A percentile compares a stretch with the other conserved stretches of the same genome.
Conservation (phyloP, 2,888 invertebrate species). For the Aporophyla lueneburgensis region DNA sequence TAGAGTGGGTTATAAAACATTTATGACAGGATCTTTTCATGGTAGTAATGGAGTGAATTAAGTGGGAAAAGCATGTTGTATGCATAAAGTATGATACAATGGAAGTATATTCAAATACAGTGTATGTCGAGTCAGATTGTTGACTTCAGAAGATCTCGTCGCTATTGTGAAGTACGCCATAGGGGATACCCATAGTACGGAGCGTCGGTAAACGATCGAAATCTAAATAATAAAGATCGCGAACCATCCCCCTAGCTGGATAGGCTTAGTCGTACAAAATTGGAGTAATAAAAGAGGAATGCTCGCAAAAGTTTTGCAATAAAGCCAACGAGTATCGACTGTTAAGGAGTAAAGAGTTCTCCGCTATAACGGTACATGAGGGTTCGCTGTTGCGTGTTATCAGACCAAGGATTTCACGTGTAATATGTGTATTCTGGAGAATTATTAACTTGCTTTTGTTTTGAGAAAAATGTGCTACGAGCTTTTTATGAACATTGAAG, state of each 20-base stretch:
- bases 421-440: conserved; percentile 49
- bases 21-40: conserved; percentile 50
- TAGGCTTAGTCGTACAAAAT: conserved; percentile 90
- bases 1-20: conserved; percentile 50
- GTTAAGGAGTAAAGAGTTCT: conserved; percentile 90
- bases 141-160: conserved; percentile 59
- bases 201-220: conserved; percentile 80
- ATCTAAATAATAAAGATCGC: conserved; percentile 90
- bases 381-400: conserved; percentile 64
- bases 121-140: conserved; percentile 63
- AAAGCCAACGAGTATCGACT: conserved; percentile 90
- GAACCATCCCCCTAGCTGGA: conserved; percentile 76
- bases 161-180: conserved; percentile 66
- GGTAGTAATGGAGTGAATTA: conserved; percentile 57
- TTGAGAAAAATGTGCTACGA: conserved; percentile 33
- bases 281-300: conserved; percentile 91
- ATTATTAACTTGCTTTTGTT: conserved; percentile 60
- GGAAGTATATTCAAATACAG: conserved; percentile 57
- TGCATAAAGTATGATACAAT: conserved; percentile 53
- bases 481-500: conserved; percentile 36
- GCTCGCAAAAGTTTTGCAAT: conserved; percentile 90
- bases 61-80: conserved; percentile 41
- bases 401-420: conserved; percentile 61
- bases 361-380: conserved; percentile 63
- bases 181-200: conserved; percentile 64